Conservation (phyloP, 2,113 vertebrate species). For the Lanius collurio region DNA sequence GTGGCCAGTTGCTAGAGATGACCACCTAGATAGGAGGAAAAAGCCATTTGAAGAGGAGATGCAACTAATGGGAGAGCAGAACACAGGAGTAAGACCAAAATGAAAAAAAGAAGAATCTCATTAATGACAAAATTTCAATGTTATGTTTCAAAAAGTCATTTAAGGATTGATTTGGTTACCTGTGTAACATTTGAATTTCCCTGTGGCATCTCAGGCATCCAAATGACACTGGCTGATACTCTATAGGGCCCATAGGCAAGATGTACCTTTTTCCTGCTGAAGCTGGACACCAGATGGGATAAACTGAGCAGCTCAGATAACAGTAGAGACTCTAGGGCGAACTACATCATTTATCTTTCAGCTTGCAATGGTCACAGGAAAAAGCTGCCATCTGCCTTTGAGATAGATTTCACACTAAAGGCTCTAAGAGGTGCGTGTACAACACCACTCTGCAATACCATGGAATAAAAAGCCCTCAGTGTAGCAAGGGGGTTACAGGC, state of each 20-base stretch:
- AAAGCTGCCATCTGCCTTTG: not conserved
- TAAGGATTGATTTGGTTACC: not conserved
- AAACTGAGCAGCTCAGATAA: not conserved
- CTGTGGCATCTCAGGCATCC: not conserved
- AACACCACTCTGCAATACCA: not conserved
- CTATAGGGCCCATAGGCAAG: not conserved
- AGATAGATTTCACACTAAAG: not conserved
- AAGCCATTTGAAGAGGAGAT: not conserved
- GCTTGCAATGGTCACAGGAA: not conserved
- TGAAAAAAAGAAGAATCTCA: not conserved
- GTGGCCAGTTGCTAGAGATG: not conserved
- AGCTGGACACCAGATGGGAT: not conserved
- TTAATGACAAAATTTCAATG: not conserved
- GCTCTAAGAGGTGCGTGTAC: accelerated
- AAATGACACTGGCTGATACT: not conserved
- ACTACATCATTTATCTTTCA: not conserved
- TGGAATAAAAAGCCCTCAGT: not conserved
- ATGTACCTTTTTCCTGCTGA: not conserved
- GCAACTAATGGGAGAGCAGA: not conserved
- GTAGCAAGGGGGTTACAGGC: not conserved
- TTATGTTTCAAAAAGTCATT: not conserved
- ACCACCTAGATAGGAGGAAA: not conserved
- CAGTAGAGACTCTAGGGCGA: not conserved
- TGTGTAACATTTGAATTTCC: accelerated
- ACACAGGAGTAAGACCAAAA: not conserved